Conservation (phyloP, 2,888 invertebrate genomes). For the Trilocha varians region DNA sequence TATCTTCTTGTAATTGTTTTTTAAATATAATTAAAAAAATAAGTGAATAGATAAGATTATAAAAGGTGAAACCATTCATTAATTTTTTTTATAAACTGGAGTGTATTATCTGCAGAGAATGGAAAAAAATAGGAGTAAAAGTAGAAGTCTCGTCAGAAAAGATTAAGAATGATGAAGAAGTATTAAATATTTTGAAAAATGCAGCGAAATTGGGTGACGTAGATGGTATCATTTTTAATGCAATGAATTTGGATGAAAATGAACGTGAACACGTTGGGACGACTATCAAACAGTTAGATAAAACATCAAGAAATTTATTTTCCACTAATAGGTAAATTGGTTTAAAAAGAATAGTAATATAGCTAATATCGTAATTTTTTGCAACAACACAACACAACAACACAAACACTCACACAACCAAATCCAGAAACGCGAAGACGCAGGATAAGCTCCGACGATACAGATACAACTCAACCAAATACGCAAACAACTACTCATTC, state of each 20-base stretch:
- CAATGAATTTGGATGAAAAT: constrained; percentile 4
- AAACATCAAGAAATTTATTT: constrained; percentile 22
- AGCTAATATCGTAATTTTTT: too few species aligned
- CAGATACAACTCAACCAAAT: too few species aligned
- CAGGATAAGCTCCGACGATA: too few species aligned
- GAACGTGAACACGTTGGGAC: constrained; percentile 10
- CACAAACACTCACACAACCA: too few species aligned
- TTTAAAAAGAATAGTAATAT: background rate
- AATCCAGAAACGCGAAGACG: too few species aligned
- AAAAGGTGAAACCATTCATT: constrained; percentile 1
- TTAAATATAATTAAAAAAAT: too few species aligned
- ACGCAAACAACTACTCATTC: too few species aligned
- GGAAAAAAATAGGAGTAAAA: constrained; percentile 19
- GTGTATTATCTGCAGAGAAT: constrained; percentile 14
- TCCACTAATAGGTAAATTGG: constrained; percentile 23
- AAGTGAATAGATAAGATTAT: constrained; percentile 1
- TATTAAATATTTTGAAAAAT: constrained; percentile 15
- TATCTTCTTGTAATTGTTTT: too few species aligned
- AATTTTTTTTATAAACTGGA: background rate
- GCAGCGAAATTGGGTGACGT: constrained; percentile 16
- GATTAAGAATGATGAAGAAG: constrained; percentile 7
- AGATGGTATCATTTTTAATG: constrained; percentile 23
- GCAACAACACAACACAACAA: too few species aligned
- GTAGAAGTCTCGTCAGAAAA: constrained; percentile 11
- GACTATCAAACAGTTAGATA: constrained; percentile 20